These are phyloP conservation scores for Macrocentrus cingulum DNA, from an alignment of 1,140 invertebrate genomes.

Conservation along the genomic window DNA sequence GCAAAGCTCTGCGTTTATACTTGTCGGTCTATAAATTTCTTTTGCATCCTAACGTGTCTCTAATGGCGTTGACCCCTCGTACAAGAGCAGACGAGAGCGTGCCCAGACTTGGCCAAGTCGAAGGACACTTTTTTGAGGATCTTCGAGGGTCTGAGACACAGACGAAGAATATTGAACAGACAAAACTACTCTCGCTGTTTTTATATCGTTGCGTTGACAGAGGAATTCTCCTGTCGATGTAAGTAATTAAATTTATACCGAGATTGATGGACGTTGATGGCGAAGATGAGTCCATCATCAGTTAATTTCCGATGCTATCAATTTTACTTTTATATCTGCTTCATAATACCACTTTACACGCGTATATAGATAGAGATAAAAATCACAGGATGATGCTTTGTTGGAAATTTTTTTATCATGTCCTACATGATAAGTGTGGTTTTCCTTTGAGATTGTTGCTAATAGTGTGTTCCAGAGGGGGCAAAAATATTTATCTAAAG, in stretches of 20 bases:
- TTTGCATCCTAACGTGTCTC: not conserved
- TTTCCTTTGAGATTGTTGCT: no score
- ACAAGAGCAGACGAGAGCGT: constrained; percentile 20
- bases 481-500: no score
- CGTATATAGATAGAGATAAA: no score
- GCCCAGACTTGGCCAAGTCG: constrained; percentile 20
- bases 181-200: not conserved
- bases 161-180: not conserved
- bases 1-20: not conserved
- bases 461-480: no score
- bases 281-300: no score
- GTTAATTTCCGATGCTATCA: no score
- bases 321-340: no score
- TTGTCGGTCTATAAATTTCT: not conserved
- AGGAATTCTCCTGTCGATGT: not conserved
- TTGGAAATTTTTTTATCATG: no score
- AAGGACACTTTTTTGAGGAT: constrained; percentile 19
- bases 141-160: constrained; percentile 2
- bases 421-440: no score
- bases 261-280: no score
- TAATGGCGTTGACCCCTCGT: constrained; percentile 15
- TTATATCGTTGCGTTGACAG: not conserved
- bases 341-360: no score
- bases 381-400: no score
- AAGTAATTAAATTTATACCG: not conserved